These are phyloP conservation scores for Lemur catta DNA, from an alignment of 2,797 vertebrate genomes.

Conservation along the genomic window DNA sequence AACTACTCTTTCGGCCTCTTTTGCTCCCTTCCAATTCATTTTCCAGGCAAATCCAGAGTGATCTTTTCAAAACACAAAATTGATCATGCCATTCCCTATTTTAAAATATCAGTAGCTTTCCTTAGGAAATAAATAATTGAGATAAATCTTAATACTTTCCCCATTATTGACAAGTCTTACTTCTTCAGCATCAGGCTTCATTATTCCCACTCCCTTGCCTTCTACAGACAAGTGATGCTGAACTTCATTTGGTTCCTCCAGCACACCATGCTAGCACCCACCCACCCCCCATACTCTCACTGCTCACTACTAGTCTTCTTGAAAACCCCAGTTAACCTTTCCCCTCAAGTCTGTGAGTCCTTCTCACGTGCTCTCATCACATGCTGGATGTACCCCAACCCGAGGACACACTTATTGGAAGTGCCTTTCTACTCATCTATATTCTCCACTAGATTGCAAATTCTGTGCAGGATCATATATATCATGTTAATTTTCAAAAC, in stretches of 20 bases:
- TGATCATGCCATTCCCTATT: not conserved
- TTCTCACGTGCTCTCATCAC: not conserved
- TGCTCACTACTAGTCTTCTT: not conserved
- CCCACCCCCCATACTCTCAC: not conserved
- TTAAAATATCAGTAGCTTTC: not conserved
- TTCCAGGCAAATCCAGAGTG: not conserved
- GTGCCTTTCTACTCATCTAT: not conserved
- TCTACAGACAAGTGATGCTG: not conserved
- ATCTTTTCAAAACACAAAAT: not conserved
- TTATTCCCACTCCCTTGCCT: not conserved
- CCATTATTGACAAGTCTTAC: not conserved
- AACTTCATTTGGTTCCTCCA: not conserved
- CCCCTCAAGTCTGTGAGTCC: not conserved
- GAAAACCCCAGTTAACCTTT: not conserved
- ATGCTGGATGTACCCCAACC: not conserved
- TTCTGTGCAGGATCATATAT: not conserved
- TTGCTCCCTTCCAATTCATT: not conserved
- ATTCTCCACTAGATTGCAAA: not conserved
- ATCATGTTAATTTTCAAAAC: constrained; percentile 14
- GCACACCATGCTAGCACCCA: not conserved
- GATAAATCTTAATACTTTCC: constrained; percentile 14
- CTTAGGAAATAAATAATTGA: not conserved
- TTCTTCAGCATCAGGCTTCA: not conserved
- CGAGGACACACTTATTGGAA: not conserved
- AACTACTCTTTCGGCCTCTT: not conserved